These are phyloP conservation scores for Varecia variegata DNA, from an alignment of 2,797 vertebrate species.

Conservation along the genomic window DNA sequence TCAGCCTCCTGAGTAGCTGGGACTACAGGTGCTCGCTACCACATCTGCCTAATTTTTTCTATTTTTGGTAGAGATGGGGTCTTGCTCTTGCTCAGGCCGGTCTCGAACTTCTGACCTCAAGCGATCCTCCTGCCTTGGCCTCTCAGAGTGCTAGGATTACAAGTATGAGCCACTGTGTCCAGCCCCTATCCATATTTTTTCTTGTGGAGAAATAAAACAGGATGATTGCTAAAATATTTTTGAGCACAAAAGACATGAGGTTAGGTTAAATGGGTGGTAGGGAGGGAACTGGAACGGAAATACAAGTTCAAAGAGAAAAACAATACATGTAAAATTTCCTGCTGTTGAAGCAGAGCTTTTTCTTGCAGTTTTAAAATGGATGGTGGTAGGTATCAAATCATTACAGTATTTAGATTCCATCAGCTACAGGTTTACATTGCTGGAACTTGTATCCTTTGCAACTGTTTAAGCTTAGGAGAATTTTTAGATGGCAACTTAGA, in stretches of 20 bases:
- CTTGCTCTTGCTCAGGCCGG: background rate
- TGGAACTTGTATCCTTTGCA: background rate
- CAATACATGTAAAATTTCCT: background rate
- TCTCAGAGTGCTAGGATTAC: background rate
- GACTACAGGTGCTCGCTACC: background rate
- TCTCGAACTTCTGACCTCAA: background rate
- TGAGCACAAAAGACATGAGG: background rate
- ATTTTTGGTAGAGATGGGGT: background rate
- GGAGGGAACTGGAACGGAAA: background rate
- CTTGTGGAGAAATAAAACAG: background rate
- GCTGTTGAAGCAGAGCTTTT: background rate
- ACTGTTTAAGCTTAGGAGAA: background rate
- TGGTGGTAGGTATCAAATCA: background rate
- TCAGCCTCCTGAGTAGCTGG: background rate
- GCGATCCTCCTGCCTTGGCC: background rate
- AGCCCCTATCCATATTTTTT: too few relatives aligned
- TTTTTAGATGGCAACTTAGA: background rate
- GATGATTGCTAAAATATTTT: background rate
- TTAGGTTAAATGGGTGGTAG: background rate
- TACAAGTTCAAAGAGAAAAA: background rate
- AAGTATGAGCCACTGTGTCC: background rate
- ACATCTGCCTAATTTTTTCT: background rate
- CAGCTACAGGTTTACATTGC: background rate
- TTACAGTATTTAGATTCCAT: background rate
- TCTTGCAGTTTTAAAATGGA: background rate